Conservation (phyloP, 2,888 invertebrate species). For the Leptarthrus brevirostris region DNA sequence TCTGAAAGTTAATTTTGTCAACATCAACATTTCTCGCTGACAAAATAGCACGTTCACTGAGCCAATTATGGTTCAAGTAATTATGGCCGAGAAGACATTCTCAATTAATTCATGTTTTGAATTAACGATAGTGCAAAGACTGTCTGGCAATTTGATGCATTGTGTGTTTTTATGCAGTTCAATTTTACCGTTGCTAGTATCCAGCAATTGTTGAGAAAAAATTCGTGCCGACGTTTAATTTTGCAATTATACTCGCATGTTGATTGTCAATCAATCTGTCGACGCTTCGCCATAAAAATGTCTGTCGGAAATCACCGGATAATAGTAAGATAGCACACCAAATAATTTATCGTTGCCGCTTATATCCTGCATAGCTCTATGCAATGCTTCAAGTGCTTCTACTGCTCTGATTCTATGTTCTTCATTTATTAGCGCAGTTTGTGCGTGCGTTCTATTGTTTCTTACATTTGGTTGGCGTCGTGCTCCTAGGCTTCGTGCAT, state of each 20-base stretch:
- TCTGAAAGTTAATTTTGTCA: no score
- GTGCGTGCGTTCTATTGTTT: no score
- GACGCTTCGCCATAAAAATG: slow-evolving; percentile 51
- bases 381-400: slow-evolving; percentile 58
- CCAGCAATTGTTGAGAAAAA: slow-evolving; percentile 46
- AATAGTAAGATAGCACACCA: no score
- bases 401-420: no score
- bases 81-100: slow-evolving; percentile 57
- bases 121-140: slow-evolving; percentile 55
- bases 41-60: slow-evolving; percentile 56
- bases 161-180: slow-evolving; percentile 52
- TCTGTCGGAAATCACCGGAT: slow-evolving; percentile 60
- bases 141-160: slow-evolving; percentile 54
- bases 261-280: slow-evolving; percentile 13
- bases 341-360: slow-evolving; percentile 47
- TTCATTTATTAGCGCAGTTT: no score
- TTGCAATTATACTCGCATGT: no score
- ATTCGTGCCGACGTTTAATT: slow-evolving; percentile 49
- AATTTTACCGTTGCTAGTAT: slow-evolving; percentile 53
- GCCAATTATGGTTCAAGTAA: slow-evolving; percentile 55
- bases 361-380: slow-evolving; percentile 56
- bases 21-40: slow-evolving; percentile 60
- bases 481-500: no score
- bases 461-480: no score
- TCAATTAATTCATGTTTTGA: slow-evolving; percentile 56